A percentile compares a stretch with the other conserved stretches of the same genome.
Evolutionary conservation across 2,797 vertebrate genomes (phyloP).

Genomic region (Pristis pectinata): DNA sequence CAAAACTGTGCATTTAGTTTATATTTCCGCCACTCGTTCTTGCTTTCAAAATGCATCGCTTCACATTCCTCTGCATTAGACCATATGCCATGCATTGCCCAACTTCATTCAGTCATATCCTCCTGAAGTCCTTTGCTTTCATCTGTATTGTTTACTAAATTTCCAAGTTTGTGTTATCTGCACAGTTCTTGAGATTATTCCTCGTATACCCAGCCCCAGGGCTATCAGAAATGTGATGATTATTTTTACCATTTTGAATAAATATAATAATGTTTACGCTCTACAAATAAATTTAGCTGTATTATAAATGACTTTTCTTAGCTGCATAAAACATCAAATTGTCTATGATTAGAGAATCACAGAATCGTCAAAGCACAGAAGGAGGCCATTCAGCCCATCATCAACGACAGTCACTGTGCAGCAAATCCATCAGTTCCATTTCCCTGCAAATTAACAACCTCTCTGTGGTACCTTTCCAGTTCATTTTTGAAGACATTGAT

Average conservation of each 20-base stretch:
- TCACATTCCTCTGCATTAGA: neutral
- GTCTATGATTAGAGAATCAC: too few species aligned
- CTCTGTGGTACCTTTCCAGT: too few species aligned
- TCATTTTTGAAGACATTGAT: too few species aligned
- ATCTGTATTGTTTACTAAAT: neutral
- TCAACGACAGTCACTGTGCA: too few species aligned
- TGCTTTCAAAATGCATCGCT: neutral
- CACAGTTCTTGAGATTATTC: neutral
- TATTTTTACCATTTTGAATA: neutral
- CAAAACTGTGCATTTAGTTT: neutral
- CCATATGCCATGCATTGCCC: neutral
- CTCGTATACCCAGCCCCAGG: neutral
- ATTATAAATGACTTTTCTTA: neutral
- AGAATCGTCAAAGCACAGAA: too few species aligned
- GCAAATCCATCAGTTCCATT: too few species aligned
- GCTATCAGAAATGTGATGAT: neutral
- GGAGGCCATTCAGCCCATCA: too few species aligned
- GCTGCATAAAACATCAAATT: neutral
- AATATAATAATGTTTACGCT: neutral
- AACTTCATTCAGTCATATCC: neutral
- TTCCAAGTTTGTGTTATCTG: neutral
- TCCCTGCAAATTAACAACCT: too few species aligned
- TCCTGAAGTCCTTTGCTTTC: neutral
- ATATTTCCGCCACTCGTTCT: neutral
- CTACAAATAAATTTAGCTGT: neutral